Evolutionary conservation across 2,113 vertebrate genomes (phyloP).

Genomic region (Brachyhypopomus gauderio): DNA sequence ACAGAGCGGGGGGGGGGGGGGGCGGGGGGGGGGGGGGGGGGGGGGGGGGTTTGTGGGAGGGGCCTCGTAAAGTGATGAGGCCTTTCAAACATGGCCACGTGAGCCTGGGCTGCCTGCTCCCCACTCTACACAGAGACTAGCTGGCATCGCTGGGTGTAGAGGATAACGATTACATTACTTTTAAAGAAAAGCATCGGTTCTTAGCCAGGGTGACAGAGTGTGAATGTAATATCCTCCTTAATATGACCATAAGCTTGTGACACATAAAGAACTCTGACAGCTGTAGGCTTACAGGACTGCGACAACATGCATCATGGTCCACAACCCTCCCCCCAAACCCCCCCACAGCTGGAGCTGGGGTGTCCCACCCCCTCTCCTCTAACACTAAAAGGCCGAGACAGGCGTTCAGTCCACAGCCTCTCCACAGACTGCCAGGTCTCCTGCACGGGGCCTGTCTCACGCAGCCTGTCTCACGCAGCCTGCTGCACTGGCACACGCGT

Average conservation of each 20-base stretch:
- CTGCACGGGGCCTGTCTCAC: constrained; percentile 53
- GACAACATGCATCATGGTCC: constrained; percentile 5
- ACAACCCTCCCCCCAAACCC: not conserved
- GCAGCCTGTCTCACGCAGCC: constrained; percentile 54
- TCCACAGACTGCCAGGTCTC: constrained; percentile 24
- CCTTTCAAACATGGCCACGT: not conserved
- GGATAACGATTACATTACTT: constrained; percentile 52
- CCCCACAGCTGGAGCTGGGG: not conserved
- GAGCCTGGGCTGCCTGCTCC: not conserved
- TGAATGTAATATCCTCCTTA: constrained; percentile 68
- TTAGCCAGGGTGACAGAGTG: constrained; percentile 67
- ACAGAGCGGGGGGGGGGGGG: constrained; percentile 44
- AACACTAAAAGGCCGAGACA: constrained; percentile 44
- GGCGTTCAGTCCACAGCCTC: constrained; percentile 40
- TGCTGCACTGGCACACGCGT: constrained; percentile 38
- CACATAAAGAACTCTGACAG: constrained; percentile 29
- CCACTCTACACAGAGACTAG: not conserved
- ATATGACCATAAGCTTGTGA: constrained; percentile 70
- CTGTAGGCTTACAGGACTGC: constrained; percentile 11
- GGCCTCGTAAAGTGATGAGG: not conserved
- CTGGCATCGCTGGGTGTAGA: not conserved
- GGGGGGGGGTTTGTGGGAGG: constrained; percentile 12
- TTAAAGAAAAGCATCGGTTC: constrained; percentile 63
- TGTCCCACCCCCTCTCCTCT: constrained; percentile 54
- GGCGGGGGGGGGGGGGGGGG: constrained; percentile 46